A percentile compares a stretch with the other conserved stretches of the same genome.
Conservation (phyloP, 2,113 vertebrate species). For the Monarcha castaneiventris region DNA sequence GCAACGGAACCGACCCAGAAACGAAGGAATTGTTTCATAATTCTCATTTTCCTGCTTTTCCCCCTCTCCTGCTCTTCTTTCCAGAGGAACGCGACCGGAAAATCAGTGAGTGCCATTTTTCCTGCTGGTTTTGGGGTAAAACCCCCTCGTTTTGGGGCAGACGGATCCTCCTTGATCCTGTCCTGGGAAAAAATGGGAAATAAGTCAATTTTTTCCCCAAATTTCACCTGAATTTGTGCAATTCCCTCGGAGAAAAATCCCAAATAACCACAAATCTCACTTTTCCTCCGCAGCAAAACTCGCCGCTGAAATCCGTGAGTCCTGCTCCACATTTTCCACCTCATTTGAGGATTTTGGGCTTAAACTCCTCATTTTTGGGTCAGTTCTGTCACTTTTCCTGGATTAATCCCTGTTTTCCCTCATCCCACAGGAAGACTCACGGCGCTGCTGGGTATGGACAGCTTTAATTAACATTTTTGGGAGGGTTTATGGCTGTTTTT, state of each 20-base stretch:
- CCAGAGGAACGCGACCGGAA: neutral
- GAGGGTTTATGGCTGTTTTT: neutral
- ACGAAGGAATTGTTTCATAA: neutral
- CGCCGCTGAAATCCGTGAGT: neutral
- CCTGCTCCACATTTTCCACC: too few species aligned
- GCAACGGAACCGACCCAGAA: fast-evolving
- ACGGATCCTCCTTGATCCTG: fast-evolving
- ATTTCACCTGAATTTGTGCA: fast-evolving
- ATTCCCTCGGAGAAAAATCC: neutral
- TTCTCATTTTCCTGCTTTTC: neutral
- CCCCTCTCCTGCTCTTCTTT: neutral
- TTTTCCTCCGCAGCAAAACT: neutral
- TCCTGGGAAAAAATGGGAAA: neutral
- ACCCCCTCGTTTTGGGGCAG: neutral
- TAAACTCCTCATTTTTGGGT: neutral
- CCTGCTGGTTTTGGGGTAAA: neutral
- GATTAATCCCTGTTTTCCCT: neutral
- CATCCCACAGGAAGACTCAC: neutral
- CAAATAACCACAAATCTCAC: neutral
- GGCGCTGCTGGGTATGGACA: neutral
- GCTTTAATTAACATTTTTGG: neutral
- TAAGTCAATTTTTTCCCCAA: fast-evolving
- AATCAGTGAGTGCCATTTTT: neutral
- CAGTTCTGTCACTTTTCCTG: neutral
- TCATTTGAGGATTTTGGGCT: neutral